Evolutionary conservation across 2,888 invertebrate species (phyloP).

Genomic region (Pseudococcus jackbeardsleyi): DNA sequence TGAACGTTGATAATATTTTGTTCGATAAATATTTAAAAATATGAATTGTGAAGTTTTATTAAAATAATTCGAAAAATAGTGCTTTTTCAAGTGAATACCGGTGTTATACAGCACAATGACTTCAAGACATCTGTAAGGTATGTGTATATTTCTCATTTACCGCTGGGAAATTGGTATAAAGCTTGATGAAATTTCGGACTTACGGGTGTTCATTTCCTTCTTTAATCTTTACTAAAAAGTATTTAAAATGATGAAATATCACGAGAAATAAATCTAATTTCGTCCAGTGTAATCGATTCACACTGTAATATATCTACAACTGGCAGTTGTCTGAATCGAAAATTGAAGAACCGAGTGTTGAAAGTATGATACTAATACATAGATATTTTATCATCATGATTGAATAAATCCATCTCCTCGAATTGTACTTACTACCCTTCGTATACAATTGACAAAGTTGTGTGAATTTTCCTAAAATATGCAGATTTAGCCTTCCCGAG

Average conservation of each 20-base stretch:
- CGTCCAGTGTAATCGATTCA: not conserved
- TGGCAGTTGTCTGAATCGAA: not conserved
- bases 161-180: not conserved
- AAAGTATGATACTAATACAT: not conserved
- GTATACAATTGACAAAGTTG: too few relatives aligned
- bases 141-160: not conserved
- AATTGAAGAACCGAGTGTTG: not conserved
- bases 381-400: not conserved
- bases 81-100: not conserved
- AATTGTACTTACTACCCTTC: not conserved
- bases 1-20: slow-evolving; percentile 47
- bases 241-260: not conserved
- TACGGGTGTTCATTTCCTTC: slow-evolving; percentile 10
- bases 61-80: not conserved
- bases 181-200: not conserved
- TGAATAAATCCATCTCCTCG: not conserved
- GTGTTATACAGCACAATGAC: not conserved
- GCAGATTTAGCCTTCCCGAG: not conserved
- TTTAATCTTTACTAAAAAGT: slow-evolving; percentile 8
- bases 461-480: not conserved
- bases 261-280: slow-evolving; percentile 19
- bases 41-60: not conserved
- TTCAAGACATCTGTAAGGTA: not conserved
- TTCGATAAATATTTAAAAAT: not conserved
- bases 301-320: not conserved